phyloP scores from a whole-genome alignment of 2,888 invertebrate genomes.

The Tenthredo notha region DNA sequence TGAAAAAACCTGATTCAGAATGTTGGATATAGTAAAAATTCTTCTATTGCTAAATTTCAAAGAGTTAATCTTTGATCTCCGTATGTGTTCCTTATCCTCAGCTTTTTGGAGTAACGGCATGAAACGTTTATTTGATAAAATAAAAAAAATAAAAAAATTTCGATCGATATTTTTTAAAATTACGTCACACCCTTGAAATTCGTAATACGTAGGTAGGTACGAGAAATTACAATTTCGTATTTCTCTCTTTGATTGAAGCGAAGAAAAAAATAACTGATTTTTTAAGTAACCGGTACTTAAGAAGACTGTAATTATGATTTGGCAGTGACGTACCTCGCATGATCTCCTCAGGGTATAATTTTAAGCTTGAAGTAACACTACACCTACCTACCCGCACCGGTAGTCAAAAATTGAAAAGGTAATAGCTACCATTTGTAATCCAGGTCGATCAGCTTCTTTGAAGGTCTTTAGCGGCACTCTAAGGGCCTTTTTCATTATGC shows the following conservation, averaged over 20 bases:
- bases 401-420: slow-evolving; percentile 48
- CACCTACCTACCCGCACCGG: not conserved
- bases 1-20: not conserved
- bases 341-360: slow-evolving; percentile 36
- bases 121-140: not conserved
- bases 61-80: not conserved
- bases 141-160: not conserved
- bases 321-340: slow-evolving; percentile 39
- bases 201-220: not conserved
- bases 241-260: slow-evolving; percentile 14
- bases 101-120: not conserved
- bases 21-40: not conserved
- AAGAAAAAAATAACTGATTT: slow-evolving; percentile 31
- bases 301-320: slow-evolving; percentile 43
- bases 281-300: slow-evolving; percentile 33
- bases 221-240: not conserved
- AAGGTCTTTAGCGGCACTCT: slow-evolving; percentile 36
- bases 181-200: not conserved
- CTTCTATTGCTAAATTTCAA: not conserved
- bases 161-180: not conserved
- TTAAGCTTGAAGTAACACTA: not conserved
- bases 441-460: slow-evolving; percentile 32
- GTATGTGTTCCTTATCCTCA: not conserved
- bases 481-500: slow-evolving; percentile 1
- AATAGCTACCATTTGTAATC: slow-evolving; percentile 46